Conservation (phyloP, 2,797 vertebrate species). For the Dromococcyx pavoninus region DNA sequence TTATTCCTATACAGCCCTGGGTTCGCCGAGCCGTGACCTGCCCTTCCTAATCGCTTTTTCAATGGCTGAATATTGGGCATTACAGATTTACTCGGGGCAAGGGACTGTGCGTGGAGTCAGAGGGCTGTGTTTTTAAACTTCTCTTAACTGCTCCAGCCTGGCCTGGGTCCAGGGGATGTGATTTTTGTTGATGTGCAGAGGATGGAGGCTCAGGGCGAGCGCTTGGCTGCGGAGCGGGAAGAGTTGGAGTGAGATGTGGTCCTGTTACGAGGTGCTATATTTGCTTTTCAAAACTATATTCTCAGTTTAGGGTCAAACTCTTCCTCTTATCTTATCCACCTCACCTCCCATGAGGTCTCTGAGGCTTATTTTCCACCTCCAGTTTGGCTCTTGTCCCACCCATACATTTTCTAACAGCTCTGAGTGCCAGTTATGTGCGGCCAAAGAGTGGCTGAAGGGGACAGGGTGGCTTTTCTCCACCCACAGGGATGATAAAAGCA, state of each 20-base stretch:
- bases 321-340: background rate
- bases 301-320: background rate
- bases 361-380: background rate
- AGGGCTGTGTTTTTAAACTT: background rate
- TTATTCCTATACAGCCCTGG: background rate
- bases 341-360: background rate
- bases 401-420: background rate
- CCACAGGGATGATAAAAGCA: background rate
- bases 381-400: background rate
- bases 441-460: background rate
- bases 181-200: background rate
- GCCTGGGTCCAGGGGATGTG: background rate
- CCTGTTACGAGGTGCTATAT: background rate
- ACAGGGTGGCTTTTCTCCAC: background rate
- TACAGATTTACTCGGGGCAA: background rate
- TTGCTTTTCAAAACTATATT: background rate
- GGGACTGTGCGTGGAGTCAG: background rate
- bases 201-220: fast-evolving
- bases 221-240: background rate
- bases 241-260: background rate
- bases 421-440: background rate
- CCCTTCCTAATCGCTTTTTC: fast-evolving
- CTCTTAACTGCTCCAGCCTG: background rate
- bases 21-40: background rate
- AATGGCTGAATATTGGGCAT: background rate